Evolutionary conservation across 2,113 vertebrate genomes (phyloP), one percentile per base, ranked within the genome.

Genomic region (Brachypteracias leptosomus): DNA sequence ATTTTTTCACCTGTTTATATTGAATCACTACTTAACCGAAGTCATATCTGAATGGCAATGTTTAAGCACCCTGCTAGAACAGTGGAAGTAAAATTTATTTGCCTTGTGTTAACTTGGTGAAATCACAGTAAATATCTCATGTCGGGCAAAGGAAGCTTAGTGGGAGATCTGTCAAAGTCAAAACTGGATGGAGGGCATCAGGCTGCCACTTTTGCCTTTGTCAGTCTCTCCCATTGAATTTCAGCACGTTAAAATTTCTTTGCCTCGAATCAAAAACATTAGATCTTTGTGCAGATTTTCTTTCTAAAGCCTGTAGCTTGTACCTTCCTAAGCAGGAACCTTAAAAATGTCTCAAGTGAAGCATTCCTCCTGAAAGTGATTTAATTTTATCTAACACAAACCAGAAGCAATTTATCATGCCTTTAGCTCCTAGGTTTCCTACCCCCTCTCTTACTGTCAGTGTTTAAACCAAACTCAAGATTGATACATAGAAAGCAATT

Each of bases 351-450:
- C 85, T 90, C 52, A 85, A 72, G 36, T 83, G 71, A 90, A 88
- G 26, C 28, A 26, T 87, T 94, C 36, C 54, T 86, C 47, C 47
- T 67, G 57, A 59, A 97, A 86, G 61, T 0, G 2, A 79, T 79
- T 91, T 92, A 75, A 93, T 91, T 91, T 91, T 95, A 79, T 91
- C 77, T 94, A 89, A 79, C 67, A 76, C 13, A 85, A 88, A 88
- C 20, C 78, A 88, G 81, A 33, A 89, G 21, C 31, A 91, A 79
- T 89, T 94, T 82, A 76, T 93, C 74, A 65, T 1, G 6, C 38
- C 72, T 84, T 92, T 83, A 88, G 79, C 76, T 77, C 20, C 55
- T 66, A 36, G 20, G 42, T 73, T 80, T 9, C 51, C 29, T 68
- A 16, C 38, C 29, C 17, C 6, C 17, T 62, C 68, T 84, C 70